Evolutionary conservation across 2,797 vertebrate genomes (phyloP).

Genomic region (Anomalospiza imberbis): DNA sequence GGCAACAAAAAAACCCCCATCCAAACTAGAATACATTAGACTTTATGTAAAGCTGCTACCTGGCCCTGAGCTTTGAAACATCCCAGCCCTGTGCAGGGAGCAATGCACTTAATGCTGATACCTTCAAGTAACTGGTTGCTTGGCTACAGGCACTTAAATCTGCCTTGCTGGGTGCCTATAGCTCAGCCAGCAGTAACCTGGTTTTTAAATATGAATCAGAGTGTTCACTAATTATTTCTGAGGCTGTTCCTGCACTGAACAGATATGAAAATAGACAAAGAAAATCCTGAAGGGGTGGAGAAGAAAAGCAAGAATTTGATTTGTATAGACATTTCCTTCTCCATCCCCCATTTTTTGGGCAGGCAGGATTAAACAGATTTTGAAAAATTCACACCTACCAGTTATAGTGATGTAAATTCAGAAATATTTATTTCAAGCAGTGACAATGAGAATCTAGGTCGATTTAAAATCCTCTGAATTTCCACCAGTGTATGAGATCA

Average conservation of each 20-base stretch:
- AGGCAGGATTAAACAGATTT: not conserved
- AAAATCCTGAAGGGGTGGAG: not conserved
- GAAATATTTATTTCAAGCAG: not conserved
- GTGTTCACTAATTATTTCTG: not conserved
- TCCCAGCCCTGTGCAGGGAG: not conserved
- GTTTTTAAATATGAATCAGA: not conserved
- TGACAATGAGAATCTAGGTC: not conserved
- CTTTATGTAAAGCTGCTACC: not conserved
- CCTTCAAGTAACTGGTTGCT: constrained; percentile 32
- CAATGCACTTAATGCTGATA: not conserved
- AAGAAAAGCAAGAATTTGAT: not conserved
- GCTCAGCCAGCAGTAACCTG: constrained; percentile 2
- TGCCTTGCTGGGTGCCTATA: not conserved
- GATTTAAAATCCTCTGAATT: not conserved
- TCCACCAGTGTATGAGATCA: not conserved
- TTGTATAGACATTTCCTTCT: not conserved
- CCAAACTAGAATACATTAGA: not conserved
- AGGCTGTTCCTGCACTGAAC: not conserved
- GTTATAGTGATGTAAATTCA: not conserved
- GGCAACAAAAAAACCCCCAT: not conserved
- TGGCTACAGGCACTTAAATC: constrained; percentile 41
- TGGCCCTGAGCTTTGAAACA: not conserved
- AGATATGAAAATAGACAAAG: not conserved
- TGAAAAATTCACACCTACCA: not conserved
- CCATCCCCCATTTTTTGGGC: not conserved